phyloP scores from a whole-genome alignment of 2,797 vertebrate genomes.

The Mormyrus proboscirostris region DNA sequence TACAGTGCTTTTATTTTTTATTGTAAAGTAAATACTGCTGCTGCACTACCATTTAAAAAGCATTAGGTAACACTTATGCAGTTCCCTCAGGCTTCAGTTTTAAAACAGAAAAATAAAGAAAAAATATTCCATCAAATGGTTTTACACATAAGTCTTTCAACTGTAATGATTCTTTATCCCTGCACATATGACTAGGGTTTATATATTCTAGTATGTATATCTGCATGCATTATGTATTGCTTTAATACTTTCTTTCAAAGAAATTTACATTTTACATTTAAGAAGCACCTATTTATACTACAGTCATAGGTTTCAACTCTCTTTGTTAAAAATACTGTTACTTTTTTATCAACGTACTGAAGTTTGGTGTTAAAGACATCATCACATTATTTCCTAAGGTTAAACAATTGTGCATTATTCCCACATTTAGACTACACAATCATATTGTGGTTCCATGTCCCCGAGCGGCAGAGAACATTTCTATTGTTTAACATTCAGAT shows the following conservation, averaged over 20 bases:
- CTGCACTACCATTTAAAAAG: background rate
- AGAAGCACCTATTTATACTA: background rate
- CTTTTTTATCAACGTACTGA: background rate
- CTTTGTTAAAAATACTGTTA: background rate
- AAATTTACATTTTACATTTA: background rate
- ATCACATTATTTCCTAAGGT: background rate
- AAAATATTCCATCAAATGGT: background rate
- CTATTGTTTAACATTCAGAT: conserved; percentile 18
- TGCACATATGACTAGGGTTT: background rate
- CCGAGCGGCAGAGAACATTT: background rate
- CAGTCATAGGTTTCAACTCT: background rate
- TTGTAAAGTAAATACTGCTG: background rate
- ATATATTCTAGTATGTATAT: background rate
- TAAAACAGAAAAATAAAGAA: background rate
- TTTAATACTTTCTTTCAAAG: background rate
- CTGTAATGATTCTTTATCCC: background rate
- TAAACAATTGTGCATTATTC: conserved; percentile 1
- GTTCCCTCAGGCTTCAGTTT: background rate
- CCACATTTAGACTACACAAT: background rate
- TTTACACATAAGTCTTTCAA: background rate
- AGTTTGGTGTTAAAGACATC: background rate
- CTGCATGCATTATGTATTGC: background rate
- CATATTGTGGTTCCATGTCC: background rate
- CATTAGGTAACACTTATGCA: background rate
- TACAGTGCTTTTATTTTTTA: background rate